Evolutionary conservation across 2,888 invertebrate genomes (phyloP).

Genomic region (Cabera pusaria): DNA sequence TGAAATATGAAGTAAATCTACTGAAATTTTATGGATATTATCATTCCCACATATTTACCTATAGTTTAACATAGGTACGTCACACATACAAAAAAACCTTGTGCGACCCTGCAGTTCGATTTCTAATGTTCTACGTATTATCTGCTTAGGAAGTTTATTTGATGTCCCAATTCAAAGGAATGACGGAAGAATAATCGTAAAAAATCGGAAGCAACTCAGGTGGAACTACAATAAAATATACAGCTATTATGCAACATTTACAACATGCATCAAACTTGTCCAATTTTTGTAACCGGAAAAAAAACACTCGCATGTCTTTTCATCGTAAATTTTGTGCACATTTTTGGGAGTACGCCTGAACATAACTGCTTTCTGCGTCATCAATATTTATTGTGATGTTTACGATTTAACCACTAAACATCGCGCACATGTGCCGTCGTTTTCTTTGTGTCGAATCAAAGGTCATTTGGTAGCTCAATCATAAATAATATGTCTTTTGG

Average conservation of each 20-base stretch:
- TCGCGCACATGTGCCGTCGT: conserved; percentile 52
- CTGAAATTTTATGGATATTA: no score
- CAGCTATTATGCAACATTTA: conserved; percentile 13
- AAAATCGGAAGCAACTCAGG: not conserved
- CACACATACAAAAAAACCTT: not conserved
- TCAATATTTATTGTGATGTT: conserved; percentile 77
- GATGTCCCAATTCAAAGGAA: no score
- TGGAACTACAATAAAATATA: conserved; percentile 1
- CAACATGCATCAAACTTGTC: conserved; percentile 19
- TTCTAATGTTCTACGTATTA: no score
- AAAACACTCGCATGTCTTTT: conserved; percentile 71
- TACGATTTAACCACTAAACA: conserved; percentile 65
- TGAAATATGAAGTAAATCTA: no score
- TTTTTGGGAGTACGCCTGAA: conserved; percentile 70
- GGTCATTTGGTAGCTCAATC: conserved; percentile 37
- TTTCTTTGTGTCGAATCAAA: conserved; percentile 49
- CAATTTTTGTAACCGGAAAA: conserved; percentile 46
- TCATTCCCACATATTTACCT: no score
- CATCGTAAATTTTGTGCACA: conserved; percentile 67
- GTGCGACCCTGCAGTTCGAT: no score
- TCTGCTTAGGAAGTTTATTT: no score
- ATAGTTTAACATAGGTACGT: no score
- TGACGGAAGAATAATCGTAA: not conserved
- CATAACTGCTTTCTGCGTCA: conserved; percentile 72
- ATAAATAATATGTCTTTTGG: conserved; percentile 16